These are phyloP conservation scores for Pterois miles DNA, from an alignment of 2,797 vertebrate species.

Conservation along the genomic window DNA sequence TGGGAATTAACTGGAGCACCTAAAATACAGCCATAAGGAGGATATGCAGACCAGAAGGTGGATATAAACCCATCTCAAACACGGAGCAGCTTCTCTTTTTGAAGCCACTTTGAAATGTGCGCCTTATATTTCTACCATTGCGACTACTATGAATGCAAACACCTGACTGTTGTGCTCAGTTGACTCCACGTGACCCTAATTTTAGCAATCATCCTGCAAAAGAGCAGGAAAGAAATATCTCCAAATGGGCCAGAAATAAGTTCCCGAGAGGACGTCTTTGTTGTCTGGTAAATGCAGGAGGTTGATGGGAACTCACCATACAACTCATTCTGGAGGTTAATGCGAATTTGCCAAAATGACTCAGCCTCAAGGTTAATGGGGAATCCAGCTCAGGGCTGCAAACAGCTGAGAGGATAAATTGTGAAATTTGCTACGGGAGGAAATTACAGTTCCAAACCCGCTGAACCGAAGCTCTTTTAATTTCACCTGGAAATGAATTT, in stretches of 20 bases:
- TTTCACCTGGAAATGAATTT: slow-evolving; percentile 48
- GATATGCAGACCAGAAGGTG: background rate
- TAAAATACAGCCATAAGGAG: background rate
- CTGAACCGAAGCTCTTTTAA: slow-evolving; percentile 42
- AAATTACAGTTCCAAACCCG: slow-evolving; percentile 56
- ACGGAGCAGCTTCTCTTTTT: background rate
- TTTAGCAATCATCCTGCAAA: background rate
- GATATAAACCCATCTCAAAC: background rate
- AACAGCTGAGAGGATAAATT: slow-evolving; percentile 57
- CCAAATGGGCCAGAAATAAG: slow-evolving; percentile 37
- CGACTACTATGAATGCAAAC: background rate
- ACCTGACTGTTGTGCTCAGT: background rate
- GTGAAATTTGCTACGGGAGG: slow-evolving; percentile 46
- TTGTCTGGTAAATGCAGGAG: slow-evolving; percentile 42
- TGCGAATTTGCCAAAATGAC: slow-evolving; percentile 55
- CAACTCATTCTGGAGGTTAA: slow-evolving; percentile 50
- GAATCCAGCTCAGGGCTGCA: slow-evolving; percentile 49
- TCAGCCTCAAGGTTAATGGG: slow-evolving; percentile 67
- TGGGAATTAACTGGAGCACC: background rate
- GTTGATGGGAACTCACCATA: slow-evolving; percentile 58
- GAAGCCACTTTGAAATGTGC: background rate
- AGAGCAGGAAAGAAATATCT: background rate
- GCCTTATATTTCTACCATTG: background rate
- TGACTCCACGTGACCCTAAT: slow-evolving; percentile 2
- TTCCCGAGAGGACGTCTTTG: background rate